Percentiles rank a stretch among this genome's conserved stretches.
phyloP scores from a whole-genome alignment of 1,140 invertebrate species.

The Conus ventricosus region DNA sequence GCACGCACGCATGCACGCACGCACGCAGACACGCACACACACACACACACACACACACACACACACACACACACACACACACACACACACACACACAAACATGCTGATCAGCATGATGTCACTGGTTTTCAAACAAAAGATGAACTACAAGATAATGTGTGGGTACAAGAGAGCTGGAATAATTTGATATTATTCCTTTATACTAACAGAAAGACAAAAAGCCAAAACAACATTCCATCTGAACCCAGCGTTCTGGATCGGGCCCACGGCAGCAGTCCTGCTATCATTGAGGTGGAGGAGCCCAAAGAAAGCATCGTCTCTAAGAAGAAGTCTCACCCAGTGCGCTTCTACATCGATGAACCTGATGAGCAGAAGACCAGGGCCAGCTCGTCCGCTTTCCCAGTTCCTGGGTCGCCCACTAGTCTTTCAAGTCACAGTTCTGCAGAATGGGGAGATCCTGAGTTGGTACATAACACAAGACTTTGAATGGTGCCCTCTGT shows the following conservation, averaged over 20 bases:
- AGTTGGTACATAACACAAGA: too few species aligned
- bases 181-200: not conserved
- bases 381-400: not conserved
- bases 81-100: too few species aligned
- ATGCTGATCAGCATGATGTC: too few species aligned
- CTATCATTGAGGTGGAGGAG: slow-evolving; percentile 49
- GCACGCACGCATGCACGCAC: not conserved
- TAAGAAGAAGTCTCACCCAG: slow-evolving; percentile 51
- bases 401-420: not conserved
- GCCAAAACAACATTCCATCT: slow-evolving; percentile 40
- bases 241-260: slow-evolving; percentile 29
- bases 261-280: slow-evolving; percentile 38
- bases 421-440: not conserved
- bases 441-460: not conserved
- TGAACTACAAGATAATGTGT: too few species aligned
- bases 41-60: not conserved
- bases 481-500: too few species aligned
- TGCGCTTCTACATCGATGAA: slow-evolving; percentile 64
- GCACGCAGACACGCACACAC: not conserved
- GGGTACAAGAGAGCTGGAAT: not conserved
- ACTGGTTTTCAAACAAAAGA: too few species aligned
- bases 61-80: too few species aligned
- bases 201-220: slow-evolving; percentile 44
- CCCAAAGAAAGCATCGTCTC: slow-evolving; percentile 35
- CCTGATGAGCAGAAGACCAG: not conserved